Conservation (phyloP, 2,113 vertebrate genomes). For the Hypomesus transpacificus region DNA sequence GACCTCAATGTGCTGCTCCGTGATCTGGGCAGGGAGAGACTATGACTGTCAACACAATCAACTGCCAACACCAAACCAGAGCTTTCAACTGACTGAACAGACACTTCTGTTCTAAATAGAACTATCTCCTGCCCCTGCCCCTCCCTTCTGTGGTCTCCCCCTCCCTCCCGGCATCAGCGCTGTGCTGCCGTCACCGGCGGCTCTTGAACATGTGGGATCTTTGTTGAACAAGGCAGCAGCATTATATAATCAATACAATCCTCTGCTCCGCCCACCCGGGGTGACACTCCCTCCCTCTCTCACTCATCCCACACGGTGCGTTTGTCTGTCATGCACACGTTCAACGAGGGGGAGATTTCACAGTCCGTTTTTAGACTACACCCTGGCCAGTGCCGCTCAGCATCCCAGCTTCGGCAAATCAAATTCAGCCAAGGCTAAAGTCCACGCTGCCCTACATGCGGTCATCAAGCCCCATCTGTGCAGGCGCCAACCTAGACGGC, state of each 20-base stretch:
- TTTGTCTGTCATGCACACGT: background rate
- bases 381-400: slow-evolving; percentile 12
- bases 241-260: slow-evolving; percentile 41
- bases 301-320: slow-evolving; percentile 3
- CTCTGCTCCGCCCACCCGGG: slow-evolving; percentile 6
- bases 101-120: slow-evolving; percentile 4
- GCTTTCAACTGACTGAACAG: slow-evolving; percentile 8
- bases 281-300: background rate
- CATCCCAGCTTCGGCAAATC: slow-evolving; percentile 38
- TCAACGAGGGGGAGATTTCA: slow-evolving; percentile 6
- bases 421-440: slow-evolving; percentile 30
- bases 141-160: background rate
- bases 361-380: slow-evolving; percentile 23
- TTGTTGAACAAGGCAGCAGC: slow-evolving; percentile 1
- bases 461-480: slow-evolving; percentile 29
- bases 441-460: slow-evolving; percentile 35
- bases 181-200: slow-evolving; percentile 15
- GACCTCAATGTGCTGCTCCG: slow-evolving; percentile 13
- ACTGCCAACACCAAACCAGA: background rate
- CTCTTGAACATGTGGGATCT: slow-evolving; percentile 31
- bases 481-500: background rate
- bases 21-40: background rate
- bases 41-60: background rate
- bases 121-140: background rate
- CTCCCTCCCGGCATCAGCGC: slow-evolving; percentile 2